These are phyloP conservation scores for Odontamblyopus lacepedii DNA, from an alignment of 2,797 vertebrate species.

Conservation along the genomic window DNA sequence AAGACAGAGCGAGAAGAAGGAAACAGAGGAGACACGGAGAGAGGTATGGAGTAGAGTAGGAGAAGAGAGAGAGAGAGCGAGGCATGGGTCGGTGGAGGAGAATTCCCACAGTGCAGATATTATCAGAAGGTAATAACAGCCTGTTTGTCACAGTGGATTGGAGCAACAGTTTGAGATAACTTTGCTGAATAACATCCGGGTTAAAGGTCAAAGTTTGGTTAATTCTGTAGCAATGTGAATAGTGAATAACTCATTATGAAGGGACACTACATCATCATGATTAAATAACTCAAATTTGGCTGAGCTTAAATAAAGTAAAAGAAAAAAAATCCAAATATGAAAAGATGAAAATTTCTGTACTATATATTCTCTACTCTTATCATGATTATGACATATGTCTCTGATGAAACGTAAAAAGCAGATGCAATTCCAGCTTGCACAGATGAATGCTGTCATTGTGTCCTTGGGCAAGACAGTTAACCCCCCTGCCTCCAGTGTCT, in stretches of 20 bases:
- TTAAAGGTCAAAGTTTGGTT: constrained; percentile 33
- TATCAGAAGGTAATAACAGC: constrained; percentile 42
- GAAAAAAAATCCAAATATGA: too few relatives aligned
- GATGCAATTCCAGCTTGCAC: too few relatives aligned
- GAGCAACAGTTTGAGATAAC: constrained; percentile 44
- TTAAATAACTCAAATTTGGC: too few relatives aligned
- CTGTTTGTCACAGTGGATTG: constrained; percentile 40
- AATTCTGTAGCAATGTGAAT: constrained; percentile 21
- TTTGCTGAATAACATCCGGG: constrained; percentile 52
- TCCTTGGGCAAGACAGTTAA: too few relatives aligned
- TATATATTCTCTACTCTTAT: too few relatives aligned
- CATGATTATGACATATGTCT: too few relatives aligned
- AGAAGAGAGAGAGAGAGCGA: constrained; percentile 23
- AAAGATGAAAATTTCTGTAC: too few relatives aligned
- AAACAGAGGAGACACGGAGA: background rate
- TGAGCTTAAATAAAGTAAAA: too few relatives aligned
- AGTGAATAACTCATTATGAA: constrained; percentile 35
- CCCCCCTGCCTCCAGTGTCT: too few relatives aligned
- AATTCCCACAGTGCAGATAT: constrained; percentile 43
- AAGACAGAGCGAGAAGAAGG: background rate
- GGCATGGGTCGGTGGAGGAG: constrained; percentile 29
- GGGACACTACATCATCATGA: background rate
- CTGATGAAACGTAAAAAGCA: too few relatives aligned
- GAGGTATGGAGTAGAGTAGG: constrained; percentile 14
- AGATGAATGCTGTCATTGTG: too few relatives aligned